Evolutionary conservation across 2,113 vertebrate species (phyloP).

Genomic region (Scomber japonicus): DNA sequence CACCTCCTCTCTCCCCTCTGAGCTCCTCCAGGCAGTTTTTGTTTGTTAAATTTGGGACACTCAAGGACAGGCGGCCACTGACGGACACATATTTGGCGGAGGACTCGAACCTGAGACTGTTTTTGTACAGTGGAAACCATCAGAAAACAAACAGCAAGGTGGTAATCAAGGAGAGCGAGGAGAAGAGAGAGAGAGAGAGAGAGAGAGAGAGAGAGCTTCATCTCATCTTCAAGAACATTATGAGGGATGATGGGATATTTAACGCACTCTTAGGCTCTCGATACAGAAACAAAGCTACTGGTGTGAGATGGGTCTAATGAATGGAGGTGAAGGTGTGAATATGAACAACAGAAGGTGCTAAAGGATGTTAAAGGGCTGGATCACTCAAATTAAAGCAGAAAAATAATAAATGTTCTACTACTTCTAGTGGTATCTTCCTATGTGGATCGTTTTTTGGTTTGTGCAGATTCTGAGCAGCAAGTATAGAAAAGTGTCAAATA

Average conservation of each 20-base stretch:
- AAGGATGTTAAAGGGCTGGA: not conserved
- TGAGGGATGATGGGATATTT: no score
- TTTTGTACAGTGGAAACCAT: conserved; percentile 35
- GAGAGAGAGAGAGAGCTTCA: not conserved
- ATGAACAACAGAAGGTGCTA: not conserved
- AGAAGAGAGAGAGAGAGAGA: not conserved
- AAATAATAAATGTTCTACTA: not conserved
- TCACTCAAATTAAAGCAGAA: not conserved
- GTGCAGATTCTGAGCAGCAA: no score
- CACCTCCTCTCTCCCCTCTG: conserved; percentile 1
- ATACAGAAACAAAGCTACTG: not conserved
- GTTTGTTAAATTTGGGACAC: conserved; percentile 37
- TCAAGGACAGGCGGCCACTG: conserved; percentile 59
- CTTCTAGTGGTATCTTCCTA: not conserved
- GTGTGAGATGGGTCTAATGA: conserved; percentile 6
- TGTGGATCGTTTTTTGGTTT: no score
- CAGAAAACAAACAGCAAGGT: conserved; percentile 19
- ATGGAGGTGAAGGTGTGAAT: not conserved
- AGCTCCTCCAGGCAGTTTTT: conserved; percentile 27
- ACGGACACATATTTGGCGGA: conserved; percentile 25
- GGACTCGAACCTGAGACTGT: conserved; percentile 36
- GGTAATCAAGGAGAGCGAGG: conserved; percentile 5
- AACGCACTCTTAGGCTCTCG: no score
- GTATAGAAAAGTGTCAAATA: no score
- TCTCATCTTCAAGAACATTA: not conserved